A percentile compares a stretch with the other conserved stretches of the same genome.
Conservation (phyloP, 2,113 vertebrate species). For the Bostrychus sinensis region DNA sequence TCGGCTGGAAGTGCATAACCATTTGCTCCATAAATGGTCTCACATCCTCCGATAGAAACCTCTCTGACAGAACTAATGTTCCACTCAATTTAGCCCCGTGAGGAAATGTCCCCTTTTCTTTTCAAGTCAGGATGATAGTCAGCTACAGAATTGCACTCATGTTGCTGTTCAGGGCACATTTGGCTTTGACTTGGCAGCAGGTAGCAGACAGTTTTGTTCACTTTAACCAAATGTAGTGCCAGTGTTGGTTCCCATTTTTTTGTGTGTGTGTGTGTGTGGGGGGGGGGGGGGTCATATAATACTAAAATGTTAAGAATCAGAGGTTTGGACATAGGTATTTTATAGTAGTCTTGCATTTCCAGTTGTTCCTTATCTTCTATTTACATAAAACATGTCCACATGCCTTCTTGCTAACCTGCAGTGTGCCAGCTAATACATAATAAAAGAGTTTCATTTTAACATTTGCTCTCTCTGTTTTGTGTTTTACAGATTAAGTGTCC, state of each 20-base stretch:
- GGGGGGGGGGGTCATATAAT: background rate
- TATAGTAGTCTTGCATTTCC: background rate
- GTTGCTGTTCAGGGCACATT: background rate
- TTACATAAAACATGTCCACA: background rate
- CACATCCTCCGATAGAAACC: constrained; percentile 12
- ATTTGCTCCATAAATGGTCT: constrained; percentile 7
- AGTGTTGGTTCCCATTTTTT: no score
- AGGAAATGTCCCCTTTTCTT: background rate
- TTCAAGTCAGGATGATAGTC: background rate
- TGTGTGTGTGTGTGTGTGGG: no score
- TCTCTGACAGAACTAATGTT: constrained; percentile 15
- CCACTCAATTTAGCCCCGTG: background rate
- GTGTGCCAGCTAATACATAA: background rate
- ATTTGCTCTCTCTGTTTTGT: constrained; percentile 4
- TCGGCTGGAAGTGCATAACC: constrained; percentile 9
- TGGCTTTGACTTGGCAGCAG: background rate
- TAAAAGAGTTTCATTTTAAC: background rate
- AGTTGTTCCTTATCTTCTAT: background rate
- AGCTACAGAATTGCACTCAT: background rate
- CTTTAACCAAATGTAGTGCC: background rate
- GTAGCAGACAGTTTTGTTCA: constrained; percentile 1
- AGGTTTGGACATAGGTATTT: no score
- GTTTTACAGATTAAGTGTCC: constrained; percentile 88
- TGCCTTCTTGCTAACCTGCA: background rate
- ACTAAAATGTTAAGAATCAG: background rate